Conservation (phyloP, 2,888 invertebrate genomes). For the Endomychus coccineus region DNA sequence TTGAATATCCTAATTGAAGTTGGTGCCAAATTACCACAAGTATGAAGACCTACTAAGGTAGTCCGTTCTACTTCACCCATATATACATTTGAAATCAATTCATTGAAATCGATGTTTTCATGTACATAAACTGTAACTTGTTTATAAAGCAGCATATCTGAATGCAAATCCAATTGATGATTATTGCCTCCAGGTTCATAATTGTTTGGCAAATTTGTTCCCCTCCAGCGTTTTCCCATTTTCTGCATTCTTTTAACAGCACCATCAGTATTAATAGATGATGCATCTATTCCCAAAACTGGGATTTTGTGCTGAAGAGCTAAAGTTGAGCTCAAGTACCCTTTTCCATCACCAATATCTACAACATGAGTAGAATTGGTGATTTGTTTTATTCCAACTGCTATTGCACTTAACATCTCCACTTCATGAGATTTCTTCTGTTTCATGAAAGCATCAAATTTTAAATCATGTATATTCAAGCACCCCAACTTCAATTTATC, state of each 20-base stretch:
- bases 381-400: slow-evolving; percentile 46
- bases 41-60: slow-evolving; percentile 73
- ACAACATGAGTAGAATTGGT: slow-evolving; percentile 50
- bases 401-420: slow-evolving; percentile 55
- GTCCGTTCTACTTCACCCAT: slow-evolving; percentile 39
- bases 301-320: slow-evolving; percentile 62
- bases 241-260: slow-evolving; percentile 53
- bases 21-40: slow-evolving; percentile 78
- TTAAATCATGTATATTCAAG: slow-evolving; percentile 36
- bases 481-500: slow-evolving; percentile 37
- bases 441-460: slow-evolving; percentile 65
- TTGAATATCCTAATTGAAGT: slow-evolving; percentile 64
- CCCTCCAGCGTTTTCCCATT: slow-evolving; percentile 41
- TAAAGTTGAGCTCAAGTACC: slow-evolving; percentile 71
- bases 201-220: slow-evolving; percentile 25
- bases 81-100: slow-evolving; percentile 49
- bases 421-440: slow-evolving; percentile 78
- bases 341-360: slow-evolving; percentile 87
- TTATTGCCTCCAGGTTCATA: slow-evolving; percentile 20
- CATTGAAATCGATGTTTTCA: slow-evolving; percentile 48
- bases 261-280: slow-evolving; percentile 56
- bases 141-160: slow-evolving; percentile 45
- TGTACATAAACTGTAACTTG: slow-evolving; percentile 57
- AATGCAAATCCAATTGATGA: slow-evolving; percentile 18
- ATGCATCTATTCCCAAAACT: slow-evolving; percentile 78